Base-by-base conservation (phyloP, 2,888 invertebrate species). In the Chamaedrilus cognettii region DNA sequence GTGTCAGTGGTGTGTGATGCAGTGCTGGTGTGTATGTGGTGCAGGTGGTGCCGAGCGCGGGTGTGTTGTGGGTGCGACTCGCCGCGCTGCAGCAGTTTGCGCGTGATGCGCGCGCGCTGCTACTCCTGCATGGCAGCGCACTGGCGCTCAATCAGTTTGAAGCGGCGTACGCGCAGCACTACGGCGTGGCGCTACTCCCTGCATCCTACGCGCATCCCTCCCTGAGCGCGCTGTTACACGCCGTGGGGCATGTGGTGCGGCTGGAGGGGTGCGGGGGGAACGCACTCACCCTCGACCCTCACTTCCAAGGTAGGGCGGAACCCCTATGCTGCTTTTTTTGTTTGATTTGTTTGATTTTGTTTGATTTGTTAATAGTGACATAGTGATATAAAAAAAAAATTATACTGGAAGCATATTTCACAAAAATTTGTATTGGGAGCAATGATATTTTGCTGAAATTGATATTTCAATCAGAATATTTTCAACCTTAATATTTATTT, bases 241-340 rank as follows among this genome's bases (percentile, higher is more conserved):
- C 87, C 5, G 80, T 88, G 23, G 85, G 87, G 7, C 87, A 87
- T 70, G 86, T 87, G 1, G 85, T 87, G 3, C 77, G 80, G n/a
- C 73, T 86, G 15, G 78, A 80, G 15, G 86, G 86, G 78, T 86
- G 80, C 56, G 82, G 83, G 23, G 71, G 76, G 69, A 86, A 85
- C 64, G 68, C 69, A 15, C 72, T 80, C 31, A 64, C 64, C 32
- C 71, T 73, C 42, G n/a, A n/a, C n/a, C n/a, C n/a, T n/a, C 75
- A 77, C 34, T 76, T 77, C 59, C 64, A 69, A 60, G 72, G 73
- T 73, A 33, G 30, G 57, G 42, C 42, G 7, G 42, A 7, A 42
- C 19, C 42, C 42, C 42, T 42, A 42, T 42, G 19, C 42, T 42
- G 42, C 42, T n/a, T n/a, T n/a, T n/a, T n/a, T n/a, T n/a, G n/a